Percentiles rank a stretch among this genome's conserved stretches.
Evolutionary conservation across 2,113 vertebrate species (phyloP).

Genomic region (Melanostigma gelatinosum): DNA sequence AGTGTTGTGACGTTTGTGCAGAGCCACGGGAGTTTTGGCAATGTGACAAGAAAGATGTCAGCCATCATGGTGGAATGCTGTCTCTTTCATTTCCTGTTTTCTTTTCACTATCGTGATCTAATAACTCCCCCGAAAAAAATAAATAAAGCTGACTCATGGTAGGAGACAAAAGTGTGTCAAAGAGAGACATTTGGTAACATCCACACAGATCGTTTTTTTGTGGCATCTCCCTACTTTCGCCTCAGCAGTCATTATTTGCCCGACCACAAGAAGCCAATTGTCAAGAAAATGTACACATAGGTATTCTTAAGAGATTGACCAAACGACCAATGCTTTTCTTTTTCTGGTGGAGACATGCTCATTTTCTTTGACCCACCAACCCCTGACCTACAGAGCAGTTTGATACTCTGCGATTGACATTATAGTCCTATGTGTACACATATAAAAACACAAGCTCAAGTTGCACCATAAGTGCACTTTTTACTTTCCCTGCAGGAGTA

Average conservation of each 20-base stretch:
- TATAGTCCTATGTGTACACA: background rate
- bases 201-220: background rate
- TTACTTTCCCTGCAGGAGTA: constrained; percentile 22
- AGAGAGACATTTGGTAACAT: background rate
- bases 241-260: background rate
- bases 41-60: constrained; percentile 55
- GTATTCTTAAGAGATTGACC: background rate
- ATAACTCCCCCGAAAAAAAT: background rate
- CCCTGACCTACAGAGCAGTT: background rate
- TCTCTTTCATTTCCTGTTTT: background rate
- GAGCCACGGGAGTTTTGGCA: constrained; percentile 17
- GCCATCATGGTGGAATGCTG: background rate
- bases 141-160: no score
- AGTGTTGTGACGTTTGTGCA: constrained; percentile 51
- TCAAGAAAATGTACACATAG: background rate
- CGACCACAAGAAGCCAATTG: background rate
- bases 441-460: background rate
- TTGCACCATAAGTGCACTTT: constrained; percentile 11
- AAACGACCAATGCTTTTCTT: background rate
- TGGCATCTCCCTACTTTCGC: background rate
- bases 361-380: background rate
- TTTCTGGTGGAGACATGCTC: background rate
- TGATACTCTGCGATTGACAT: background rate
- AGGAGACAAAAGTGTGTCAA: background rate
- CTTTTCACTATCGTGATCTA: background rate